Base-by-base conservation (phyloP, 2,888 invertebrate genomes). In the Lasioglossum leucozonium region DNA sequence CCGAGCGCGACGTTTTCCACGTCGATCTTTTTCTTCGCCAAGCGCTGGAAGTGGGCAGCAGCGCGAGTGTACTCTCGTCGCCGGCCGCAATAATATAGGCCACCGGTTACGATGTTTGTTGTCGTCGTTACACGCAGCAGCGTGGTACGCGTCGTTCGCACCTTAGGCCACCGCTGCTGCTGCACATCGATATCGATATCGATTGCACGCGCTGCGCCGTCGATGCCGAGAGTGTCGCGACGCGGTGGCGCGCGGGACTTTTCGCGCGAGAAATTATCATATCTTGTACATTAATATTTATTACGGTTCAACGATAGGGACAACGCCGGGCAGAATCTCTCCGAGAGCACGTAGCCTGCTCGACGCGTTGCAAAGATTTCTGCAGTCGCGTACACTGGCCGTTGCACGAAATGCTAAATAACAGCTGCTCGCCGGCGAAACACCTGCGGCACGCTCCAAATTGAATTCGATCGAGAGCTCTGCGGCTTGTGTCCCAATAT, bases 1-100 rank as follows among this genome's bases (percentile, higher is more conserved):
- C 87, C 87, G 81, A 88, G 71, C 62, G 87, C 85, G n/a, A n/a
- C 73, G 79, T 89, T 91, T 88, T 75, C 82, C 79, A 80, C 79
- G 75, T 81, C 75, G 76, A 67, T 79, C 77, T 83, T 87, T 90
- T 88, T 85, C 81, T 89, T 84, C 11, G 74, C 5, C 72, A 75
- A 81, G 85, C 77, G 83, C 42, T 79, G 81, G 77, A 77, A 79
- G 79, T 65, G 69, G 81, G 73, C 37, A 77, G 73, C 37, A 77
- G 79, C n/a, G 67, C 51, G 55, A 75, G n/a, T n/a, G 77, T 65
- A 77, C 71, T 73, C 77, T 69, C 44, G 72, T 71, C 44, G 71
- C 72, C 74, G 65, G 34, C 51, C 30, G 16, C 26, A 42, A n/a
- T 72, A 85, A 87, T 87, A 80, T 87, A 86, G 87, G 87, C 78